Base-by-base conservation (phyloP, 1,140 invertebrate species). In the Zaprionus africanus region DNA sequence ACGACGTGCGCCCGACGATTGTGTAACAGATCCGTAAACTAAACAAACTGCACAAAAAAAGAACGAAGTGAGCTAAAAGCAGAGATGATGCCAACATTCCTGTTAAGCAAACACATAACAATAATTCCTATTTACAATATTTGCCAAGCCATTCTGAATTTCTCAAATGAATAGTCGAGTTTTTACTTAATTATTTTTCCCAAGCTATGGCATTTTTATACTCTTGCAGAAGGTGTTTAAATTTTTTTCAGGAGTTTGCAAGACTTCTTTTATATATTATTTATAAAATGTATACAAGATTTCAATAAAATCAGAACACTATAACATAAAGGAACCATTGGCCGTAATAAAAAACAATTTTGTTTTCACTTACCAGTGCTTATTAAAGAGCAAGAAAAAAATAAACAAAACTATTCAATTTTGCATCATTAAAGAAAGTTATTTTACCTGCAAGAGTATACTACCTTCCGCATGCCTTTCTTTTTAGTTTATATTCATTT, bases 21-120 rank as follows among this genome's bases (percentile, higher is more conserved):
- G 53, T 51, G 46, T 24, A 51, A 51, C 46, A 24, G 46, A 56
- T 56, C 22, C 15, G 26, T 15, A 56, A 58, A 38, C 28, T 64
- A 31, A 54, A 49, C 36, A 26, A 65, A 15, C 15, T 41, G 51
- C 49, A 54, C 22, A 19, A 43, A 41, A 15, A 51, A 12, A 49
- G 22, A 22, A 22, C 2, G 5, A 22, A n/a, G 19, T 5, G 4
- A 51, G 17, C 0, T 17, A 51, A 22, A 24, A 51, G 4, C 46
- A 19, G n/a, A 49, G 15, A 41, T n/a, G 1, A 41, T 41, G 46
- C 46, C 7, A 22, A 9, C 46, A 49, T 49, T 43, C 7, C 41
- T 43, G 41, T 19, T 46, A 46, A 51, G 22, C 17, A 51, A 51
- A 51, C 19, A 24, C 9, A 51, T 24, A 22, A 24, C 11, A 24